Base-by-base conservation (phyloP, 2,888 invertebrate species). In the Endomychus coccineus region DNA sequence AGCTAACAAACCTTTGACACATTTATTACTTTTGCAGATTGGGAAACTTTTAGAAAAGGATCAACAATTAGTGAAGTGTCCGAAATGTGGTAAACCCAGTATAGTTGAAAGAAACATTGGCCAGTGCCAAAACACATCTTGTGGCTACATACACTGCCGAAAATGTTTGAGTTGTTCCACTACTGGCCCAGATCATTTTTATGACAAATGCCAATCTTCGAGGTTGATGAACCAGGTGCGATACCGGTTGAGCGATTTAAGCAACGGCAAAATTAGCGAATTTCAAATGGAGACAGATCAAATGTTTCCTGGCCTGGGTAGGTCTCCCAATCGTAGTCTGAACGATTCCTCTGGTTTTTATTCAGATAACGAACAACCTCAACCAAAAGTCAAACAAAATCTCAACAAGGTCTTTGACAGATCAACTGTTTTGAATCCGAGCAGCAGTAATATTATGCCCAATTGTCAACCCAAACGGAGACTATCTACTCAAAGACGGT, bases 91-190 rank as follows among this genome's bases (percentile, higher is more conserved):
- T 14, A 48, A 52, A 16, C 52, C 58, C 1, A 53, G 59, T 4
- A 46, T 65, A 5, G 58, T 63, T 15, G 59, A 62, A 19, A 55
- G 52, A 23, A 54, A 49, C 35, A 59, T 65, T 22, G 56, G 54
- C 14, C 62, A 64, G 32, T 65, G 65, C 34, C 56, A 54, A 35
- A 51, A 54, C 31, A 39, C 41, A 7, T 43, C 46, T 13, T 65
- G 65, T 37, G 60, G 62, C 4, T 59, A 57, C 40, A 64, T 64
- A 34, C 56, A 51, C 39, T 65, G 65, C 42, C 47, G 48, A 19
- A 52, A 53, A 19, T 65, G 65, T 46, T 44, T 49, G 5, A 61
- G 62, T 41, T 58, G 50, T 30, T 54, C 63, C 1, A 49, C 46
- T 16, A 51, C 52, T 12, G 59, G 59, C 4, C 61, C 63, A 3